Conservation (phyloP, 2,888 invertebrate genomes). For the Drosophila kambysellisi region DNA sequence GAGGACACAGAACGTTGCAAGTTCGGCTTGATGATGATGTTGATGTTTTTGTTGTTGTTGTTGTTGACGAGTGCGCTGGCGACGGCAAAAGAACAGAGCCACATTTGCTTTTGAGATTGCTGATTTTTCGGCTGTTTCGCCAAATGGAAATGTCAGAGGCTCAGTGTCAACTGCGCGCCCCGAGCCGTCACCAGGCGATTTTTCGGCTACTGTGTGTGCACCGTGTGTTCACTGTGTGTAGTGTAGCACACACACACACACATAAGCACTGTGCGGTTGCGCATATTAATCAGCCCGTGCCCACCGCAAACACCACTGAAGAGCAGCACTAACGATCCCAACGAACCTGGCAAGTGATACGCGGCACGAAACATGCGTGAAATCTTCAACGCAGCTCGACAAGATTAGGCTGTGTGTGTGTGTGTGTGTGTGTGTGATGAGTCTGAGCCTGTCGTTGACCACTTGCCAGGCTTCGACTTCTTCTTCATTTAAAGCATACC, state of each 20-base stretch:
- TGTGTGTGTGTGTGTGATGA: slow-evolving; percentile 7
- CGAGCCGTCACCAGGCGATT: slow-evolving; percentile 46
- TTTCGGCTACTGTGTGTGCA: slow-evolving; percentile 62
- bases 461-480: slow-evolving; percentile 29
- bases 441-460: slow-evolving; percentile 45
- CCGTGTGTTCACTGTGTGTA: slow-evolving; percentile 31
- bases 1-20: slow-evolving; percentile 22
- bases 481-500: neutral
- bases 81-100: slow-evolving; percentile 47
- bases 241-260: neutral
- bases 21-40: slow-evolving; percentile 5
- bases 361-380: slow-evolving; percentile 80
- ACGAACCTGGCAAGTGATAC: slow-evolving; percentile 71
- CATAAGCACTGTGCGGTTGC: slow-evolving; percentile 46
- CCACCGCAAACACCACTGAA: slow-evolving; percentile 10
- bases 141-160: slow-evolving; percentile 83
- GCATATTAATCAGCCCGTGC: slow-evolving; percentile 77
- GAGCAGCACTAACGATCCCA: slow-evolving; percentile 35
- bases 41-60: neutral
- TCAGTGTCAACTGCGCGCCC: slow-evolving; percentile 81
- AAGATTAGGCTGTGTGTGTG: slow-evolving; percentile 60
- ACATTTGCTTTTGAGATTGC: slow-evolving; percentile 27
- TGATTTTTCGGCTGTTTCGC: slow-evolving; percentile 55
- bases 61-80: slow-evolving; percentile 21
- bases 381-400: slow-evolving; percentile 58